Conservation (phyloP, 2,888 invertebrate species). For the Lepidocyrtoides sp. region DNA sequence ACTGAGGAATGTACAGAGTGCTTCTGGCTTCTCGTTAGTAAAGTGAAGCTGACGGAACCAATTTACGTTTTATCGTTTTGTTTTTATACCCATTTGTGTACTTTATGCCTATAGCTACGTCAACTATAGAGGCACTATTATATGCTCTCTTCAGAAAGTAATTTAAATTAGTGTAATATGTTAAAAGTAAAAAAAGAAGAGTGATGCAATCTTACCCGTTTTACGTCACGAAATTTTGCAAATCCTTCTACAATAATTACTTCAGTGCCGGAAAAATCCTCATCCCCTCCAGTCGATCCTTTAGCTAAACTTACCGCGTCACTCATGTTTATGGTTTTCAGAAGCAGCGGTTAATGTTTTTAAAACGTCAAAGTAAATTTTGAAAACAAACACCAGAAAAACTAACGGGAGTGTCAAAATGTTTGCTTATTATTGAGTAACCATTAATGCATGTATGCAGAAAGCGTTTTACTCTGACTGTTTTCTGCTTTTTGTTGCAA, state of each 20-base stretch:
- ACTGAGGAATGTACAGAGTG: neutral
- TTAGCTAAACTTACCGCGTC: conserved; percentile 64
- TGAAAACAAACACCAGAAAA: neutral
- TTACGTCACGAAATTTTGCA: conserved; percentile 84
- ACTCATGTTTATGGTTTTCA: conserved; percentile 60
- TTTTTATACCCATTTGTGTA: neutral
- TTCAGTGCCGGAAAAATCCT: conserved; percentile 76
- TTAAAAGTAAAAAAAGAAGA: neutral
- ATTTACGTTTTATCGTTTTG: conserved; percentile 31
- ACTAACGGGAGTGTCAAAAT: neutral
- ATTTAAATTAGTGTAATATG: conserved; percentile 20
- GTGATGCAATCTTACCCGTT: conserved; percentile 80
- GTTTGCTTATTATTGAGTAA: neutral
- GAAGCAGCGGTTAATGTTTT: neutral
- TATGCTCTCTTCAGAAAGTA: neutral
- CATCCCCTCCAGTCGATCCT: conserved; percentile 62
- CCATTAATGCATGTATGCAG: neutral
- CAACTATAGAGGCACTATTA: neutral
- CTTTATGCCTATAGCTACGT: neutral
- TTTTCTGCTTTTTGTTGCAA: neutral
- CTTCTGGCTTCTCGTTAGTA: neutral
- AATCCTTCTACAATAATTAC: conserved; percentile 83
- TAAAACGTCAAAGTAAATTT: neutral
- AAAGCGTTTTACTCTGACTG: too few species aligned
- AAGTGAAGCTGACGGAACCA: conserved; percentile 41